Conservation (phyloP, 2,113 vertebrate genomes). For the Corydoras sp. region DNA sequence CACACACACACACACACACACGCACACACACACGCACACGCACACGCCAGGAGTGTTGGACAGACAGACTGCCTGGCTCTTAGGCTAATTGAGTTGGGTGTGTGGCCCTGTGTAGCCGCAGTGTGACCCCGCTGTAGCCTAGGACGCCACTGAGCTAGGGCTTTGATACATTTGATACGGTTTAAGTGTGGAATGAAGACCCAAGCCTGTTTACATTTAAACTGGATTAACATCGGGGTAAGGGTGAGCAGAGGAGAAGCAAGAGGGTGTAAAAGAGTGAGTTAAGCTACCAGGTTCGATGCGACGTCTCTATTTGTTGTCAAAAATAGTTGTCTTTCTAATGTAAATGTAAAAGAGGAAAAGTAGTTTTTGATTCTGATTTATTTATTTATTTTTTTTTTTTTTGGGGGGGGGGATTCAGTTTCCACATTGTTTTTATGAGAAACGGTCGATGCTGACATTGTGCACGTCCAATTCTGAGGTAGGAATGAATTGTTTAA, state of each 20-base stretch:
- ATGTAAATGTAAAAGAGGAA: no score
- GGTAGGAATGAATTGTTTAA: no score
- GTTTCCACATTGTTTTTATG: no score
- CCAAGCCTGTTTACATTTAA: slow-evolving; percentile 78
- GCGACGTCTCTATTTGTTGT: slow-evolving; percentile 28
- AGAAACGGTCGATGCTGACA: no score
- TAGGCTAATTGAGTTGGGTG: slow-evolving; percentile 68
- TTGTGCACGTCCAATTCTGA: no score
- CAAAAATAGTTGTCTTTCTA: no score
- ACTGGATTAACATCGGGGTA: slow-evolving; percentile 72
- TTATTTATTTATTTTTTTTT: no score
- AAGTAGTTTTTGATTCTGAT: no score
- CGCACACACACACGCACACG: slow-evolving; percentile 18
- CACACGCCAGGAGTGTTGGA: slow-evolving; percentile 49
- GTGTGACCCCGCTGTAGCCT: slow-evolving; percentile 69
- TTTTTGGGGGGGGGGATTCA: no score
- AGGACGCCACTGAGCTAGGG: slow-evolving; percentile 71
- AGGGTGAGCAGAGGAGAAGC: slow-evolving; percentile 51
- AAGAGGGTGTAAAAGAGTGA: slow-evolving; percentile 15
- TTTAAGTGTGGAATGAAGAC: slow-evolving; percentile 77
- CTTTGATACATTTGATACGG: slow-evolving; percentile 94
- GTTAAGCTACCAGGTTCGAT: slow-evolving; percentile 13
- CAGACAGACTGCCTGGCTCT: slow-evolving; percentile 71
- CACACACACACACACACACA: slow-evolving; percentile 31
- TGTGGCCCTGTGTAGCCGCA: slow-evolving; percentile 70